Conservation (phyloP, 2,797 vertebrate species). For the Acestrorhynchus altus region DNA sequence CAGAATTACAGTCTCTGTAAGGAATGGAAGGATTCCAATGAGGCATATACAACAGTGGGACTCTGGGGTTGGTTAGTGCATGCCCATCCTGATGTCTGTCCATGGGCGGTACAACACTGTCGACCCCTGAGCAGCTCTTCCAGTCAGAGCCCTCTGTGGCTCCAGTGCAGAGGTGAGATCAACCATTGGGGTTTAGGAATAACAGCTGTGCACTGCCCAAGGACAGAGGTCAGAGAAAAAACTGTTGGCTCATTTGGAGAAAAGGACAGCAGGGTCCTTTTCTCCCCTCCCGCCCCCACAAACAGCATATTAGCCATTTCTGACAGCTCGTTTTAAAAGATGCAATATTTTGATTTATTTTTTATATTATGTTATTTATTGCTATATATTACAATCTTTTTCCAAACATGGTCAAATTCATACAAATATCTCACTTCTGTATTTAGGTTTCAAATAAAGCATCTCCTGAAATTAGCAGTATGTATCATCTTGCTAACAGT, state of each 20-base stretch:
- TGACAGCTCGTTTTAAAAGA: background rate
- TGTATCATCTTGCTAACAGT: too few species aligned
- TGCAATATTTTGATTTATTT: background rate
- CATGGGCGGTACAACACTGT: constrained; percentile 34
- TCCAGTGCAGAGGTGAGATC: constrained; percentile 25
- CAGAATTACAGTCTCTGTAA: constrained; percentile 17
- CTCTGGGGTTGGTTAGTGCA: background rate
- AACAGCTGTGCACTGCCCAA: constrained; percentile 29
- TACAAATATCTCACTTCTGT: too few species aligned
- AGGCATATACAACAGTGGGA: constrained; percentile 22
- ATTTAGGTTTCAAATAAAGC: too few species aligned
- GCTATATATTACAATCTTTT: too few species aligned
- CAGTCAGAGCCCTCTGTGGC: constrained; percentile 27
- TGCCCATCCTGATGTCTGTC: constrained; percentile 15
- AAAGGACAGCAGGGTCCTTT: constrained; percentile 7
- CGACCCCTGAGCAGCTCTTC: constrained; percentile 25
- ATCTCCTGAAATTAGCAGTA: too few species aligned
- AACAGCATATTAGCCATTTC: constrained; percentile 13
- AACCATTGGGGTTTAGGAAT: constrained; percentile 30
- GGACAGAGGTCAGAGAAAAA: constrained; percentile 15
- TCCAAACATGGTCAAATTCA: too few species aligned
- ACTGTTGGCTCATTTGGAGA: constrained; percentile 12
- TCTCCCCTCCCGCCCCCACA: background rate
- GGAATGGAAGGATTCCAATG: constrained; percentile 32
- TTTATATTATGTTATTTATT: too few species aligned